phyloP scores from a whole-genome alignment of 2,888 invertebrate genomes.

The Drosophila meridiana region DNA sequence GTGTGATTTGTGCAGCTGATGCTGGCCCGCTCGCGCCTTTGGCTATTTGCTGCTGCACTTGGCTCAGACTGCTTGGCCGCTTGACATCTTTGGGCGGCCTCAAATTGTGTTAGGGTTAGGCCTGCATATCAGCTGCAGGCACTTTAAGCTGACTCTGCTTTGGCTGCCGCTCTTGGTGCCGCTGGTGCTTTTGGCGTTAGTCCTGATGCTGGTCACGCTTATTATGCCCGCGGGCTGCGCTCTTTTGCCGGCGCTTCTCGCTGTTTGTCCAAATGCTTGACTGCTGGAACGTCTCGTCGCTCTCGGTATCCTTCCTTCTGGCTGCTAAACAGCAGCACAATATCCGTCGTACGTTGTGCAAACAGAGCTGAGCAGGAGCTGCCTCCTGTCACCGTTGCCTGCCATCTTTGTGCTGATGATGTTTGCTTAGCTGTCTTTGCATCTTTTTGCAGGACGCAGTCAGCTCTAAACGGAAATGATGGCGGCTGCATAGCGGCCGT shows the following conservation, averaged over 20 bases:
- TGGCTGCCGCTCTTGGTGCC: not conserved
- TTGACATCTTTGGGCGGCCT: slow-evolving; percentile 68
- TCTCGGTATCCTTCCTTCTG: slow-evolving; percentile 43
- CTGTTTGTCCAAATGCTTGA: slow-evolving; percentile 77
- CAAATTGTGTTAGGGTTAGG: slow-evolving; percentile 80
- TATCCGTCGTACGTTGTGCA: slow-evolving; percentile 78
- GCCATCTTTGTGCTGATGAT: slow-evolving; percentile 81
- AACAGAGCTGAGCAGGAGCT: slow-evolving; percentile 46
- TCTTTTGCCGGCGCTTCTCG: slow-evolving; percentile 68
- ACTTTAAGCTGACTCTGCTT: slow-evolving; percentile 19
- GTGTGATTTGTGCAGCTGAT: slow-evolving; percentile 44
- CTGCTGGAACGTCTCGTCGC: slow-evolving; percentile 49
- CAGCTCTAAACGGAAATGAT: slow-evolving; percentile 81
- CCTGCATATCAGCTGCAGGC: slow-evolving; percentile 60
- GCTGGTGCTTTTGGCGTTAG: not conserved
- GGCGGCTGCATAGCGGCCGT: slow-evolving; percentile 69
- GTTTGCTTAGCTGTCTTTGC: slow-evolving; percentile 82
- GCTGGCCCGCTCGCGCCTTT: slow-evolving; percentile 32
- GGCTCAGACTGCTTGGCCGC: slow-evolving; percentile 56
- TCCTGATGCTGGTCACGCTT: slow-evolving; percentile 72
- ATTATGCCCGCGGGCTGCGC: slow-evolving; percentile 70
- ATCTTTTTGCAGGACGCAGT: slow-evolving; percentile 74
- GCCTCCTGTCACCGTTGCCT: slow-evolving; percentile 19
- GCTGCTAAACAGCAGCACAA: slow-evolving; percentile 78
- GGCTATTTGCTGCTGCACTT: slow-evolving; percentile 77